Evolutionary conservation across 2,888 invertebrate species (phyloP), one percentile per base, ranked within the genome.

Genomic region (Galerucella nymphaeae): DNA sequence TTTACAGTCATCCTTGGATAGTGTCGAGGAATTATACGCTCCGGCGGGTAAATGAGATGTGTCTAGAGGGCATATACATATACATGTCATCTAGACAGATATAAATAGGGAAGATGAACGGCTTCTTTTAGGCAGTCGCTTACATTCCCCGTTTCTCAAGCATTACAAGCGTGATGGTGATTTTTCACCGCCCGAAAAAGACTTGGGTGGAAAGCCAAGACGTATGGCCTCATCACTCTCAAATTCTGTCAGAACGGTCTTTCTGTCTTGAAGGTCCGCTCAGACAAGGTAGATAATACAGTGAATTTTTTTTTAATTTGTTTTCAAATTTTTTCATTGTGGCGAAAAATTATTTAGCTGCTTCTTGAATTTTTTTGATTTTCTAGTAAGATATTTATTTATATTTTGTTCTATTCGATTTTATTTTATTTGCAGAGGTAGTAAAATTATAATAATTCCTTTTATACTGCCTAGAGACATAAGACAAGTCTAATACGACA

Each of bases 1-100:
- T 85, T 85, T 85, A 85, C 85, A 84, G 81, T 65, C 82, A 84
- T 84, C 85, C 83, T 83, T 82, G 81, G 81, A 87, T 88, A 88
- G 88, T 88, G 88, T 87, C 87, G 85, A 86, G 87, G 88, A 88
- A 88, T 88, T 88, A 88, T 88, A 87, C 87, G 75, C 68, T 71
- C 69, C 66, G 59, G 38, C 59, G 73, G 69, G 69, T 73, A 76
- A 77, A 76, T 77, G 77, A 78, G 78, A 78, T 71, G 88, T 88
- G 88, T 87, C 87, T 87, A 80, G 83, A 45, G 45, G 30, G 80
- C 79, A 81, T 82, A 83, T 83, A 84, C 83, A 84, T 84, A 84
- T 84, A 84, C 84, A 84, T 84, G 84, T 85, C 85, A 84, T 84
- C 83, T 82, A 80, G 83, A 83, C 83, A 82, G 83, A 82, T 84